Percentiles rank a stretch among this genome's conserved stretches.
These are phyloP conservation scores for Cliona cf. orientalis DNA, from an alignment of 37 sponge, comb jelly and placozoan species.

Conservation along the genomic window DNA sequence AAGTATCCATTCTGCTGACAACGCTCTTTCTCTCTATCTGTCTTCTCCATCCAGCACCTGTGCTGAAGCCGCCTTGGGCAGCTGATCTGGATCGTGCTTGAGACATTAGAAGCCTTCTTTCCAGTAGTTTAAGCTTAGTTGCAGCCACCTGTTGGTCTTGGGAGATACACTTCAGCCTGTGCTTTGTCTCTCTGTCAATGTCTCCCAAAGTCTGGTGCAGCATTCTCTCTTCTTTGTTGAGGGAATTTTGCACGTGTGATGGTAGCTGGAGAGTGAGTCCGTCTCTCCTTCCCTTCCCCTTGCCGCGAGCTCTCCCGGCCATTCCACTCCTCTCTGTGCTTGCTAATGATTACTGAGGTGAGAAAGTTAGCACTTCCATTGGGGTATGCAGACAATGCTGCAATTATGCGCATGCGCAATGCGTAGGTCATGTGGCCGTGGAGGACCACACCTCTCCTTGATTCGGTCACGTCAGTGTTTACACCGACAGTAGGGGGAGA, in stretches of 20 bases:
- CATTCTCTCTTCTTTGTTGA: slow-evolving; percentile 14
- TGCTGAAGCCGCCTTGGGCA: too few relatives aligned
- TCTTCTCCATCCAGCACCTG: too few relatives aligned
- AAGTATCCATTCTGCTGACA: neutral
- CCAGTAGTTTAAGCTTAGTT: neutral
- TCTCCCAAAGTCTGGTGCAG: slow-evolving; percentile 1
- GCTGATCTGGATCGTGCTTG: too few relatives aligned
- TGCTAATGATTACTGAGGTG: neutral
- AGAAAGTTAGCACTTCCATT: neutral
- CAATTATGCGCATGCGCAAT: neutral
- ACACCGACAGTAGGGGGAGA: too few relatives aligned
- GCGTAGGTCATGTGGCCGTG: too few relatives aligned
- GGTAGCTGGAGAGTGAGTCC: neutral
- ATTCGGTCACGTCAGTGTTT: too few relatives aligned
- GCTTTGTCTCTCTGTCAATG: neutral
- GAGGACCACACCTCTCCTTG: too few relatives aligned
- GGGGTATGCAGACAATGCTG: neutral
- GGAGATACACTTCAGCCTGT: neutral
- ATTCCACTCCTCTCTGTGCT: neutral
- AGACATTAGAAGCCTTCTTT: neutral
- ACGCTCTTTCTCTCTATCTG: neutral
- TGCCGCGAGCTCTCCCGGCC: neutral
- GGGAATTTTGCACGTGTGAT: neutral
- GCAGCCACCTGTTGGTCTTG: neutral
- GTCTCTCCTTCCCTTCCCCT: neutral